Base-by-base conservation (phyloP, 2,113 vertebrate species). In the Prionailurus viverrinus region DNA sequence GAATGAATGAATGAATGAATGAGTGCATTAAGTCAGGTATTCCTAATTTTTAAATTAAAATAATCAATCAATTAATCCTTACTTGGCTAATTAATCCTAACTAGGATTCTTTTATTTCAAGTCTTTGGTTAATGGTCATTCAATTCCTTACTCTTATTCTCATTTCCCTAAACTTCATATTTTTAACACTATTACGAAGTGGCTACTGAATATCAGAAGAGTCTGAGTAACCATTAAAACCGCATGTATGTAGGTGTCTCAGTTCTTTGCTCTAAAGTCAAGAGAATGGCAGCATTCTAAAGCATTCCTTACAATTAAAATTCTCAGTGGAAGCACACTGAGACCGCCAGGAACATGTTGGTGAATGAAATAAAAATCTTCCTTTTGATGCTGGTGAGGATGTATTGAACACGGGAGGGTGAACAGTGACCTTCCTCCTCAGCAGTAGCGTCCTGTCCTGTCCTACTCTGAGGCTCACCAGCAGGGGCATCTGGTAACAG, bases 121-220 rank as follows among this genome's bases (percentile, higher is more conserved):
- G 55, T 53, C 73, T 87, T 97, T 15, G 55, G 80, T 93, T 33
- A 87, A 79, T 1, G 33, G 41, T n/a, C 16, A 73, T 55, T 87
- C 14, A 61, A 7, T 73, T 78, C 16, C 31, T 90, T 13, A 66
- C 7, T 63, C 71, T n/a, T 69, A 68, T 3, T 45, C 8, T 15
- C 45, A 76, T 31, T 89, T 92, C 45, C 18, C 13, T 48, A 58
- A 71, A 29, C 63, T 85, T 92, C 25, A 5, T 65, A 39, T 91
- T 94, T 81, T 78, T 84, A 91, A 36, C 51, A 51, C 48, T 33
- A 41, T 27, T 14, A 81, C 78, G 83, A 88, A 45, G 15, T 83
- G 36, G 53, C 7, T 39, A 79, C 61, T 87, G 66, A 91, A 9
- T 74, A 83, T 13, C 15, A 36, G 36, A 45, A 39, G 29, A 66